Evolutionary conservation across 2,113 vertebrate genomes (phyloP), one percentile per base, ranked within the genome.

Genomic region (Dromaius novaehollandiae): DNA sequence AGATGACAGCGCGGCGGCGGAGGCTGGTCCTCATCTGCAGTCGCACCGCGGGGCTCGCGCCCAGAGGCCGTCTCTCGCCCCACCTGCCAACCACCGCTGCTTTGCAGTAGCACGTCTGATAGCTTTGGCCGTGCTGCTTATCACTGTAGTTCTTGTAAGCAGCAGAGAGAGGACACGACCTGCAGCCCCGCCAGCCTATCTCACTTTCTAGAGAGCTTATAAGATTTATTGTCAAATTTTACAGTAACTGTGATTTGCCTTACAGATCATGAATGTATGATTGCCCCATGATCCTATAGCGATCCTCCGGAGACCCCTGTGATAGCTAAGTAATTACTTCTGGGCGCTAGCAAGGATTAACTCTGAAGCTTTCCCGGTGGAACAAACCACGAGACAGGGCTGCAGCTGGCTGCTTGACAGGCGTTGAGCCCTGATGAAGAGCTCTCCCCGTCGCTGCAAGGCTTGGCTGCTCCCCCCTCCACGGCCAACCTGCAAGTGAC

Each of bases 171-270:
- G 73, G 56, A 66, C 38, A 9, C 1, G 22, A 89, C 84, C 75
- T 85, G 75, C 74, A 82, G 44, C 56, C 22, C 48, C 58, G 83
- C 69, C 64, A 85, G n/a, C 58, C 78, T 10, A 13, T 40, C 53
- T 32, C 56, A 30, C 53, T 85, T 87, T 82, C 51, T 76, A 28
- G 48, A 82, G 15, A 85, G 20, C 32, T 87, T 89, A 53, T 56
- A 82, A 90, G 80, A 90, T 88, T 70, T 78, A 44, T 65, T 17
- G 55, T 70, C 20, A 70, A 80, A 46, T 87, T 92, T 84, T 82
- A 66, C n/a, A 76, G 46, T 82, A 51, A 36, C 38, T 30, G 28
- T 66, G n/a, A 56, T 86, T 87, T 89, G 25, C 82, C 65, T 40
- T 79, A 26, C 8, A 48, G 51, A 44, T 75, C 5, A 5, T 61